phyloP scores from a whole-genome alignment of 2,113 vertebrate species.

The Polypterus bichir region DNA sequence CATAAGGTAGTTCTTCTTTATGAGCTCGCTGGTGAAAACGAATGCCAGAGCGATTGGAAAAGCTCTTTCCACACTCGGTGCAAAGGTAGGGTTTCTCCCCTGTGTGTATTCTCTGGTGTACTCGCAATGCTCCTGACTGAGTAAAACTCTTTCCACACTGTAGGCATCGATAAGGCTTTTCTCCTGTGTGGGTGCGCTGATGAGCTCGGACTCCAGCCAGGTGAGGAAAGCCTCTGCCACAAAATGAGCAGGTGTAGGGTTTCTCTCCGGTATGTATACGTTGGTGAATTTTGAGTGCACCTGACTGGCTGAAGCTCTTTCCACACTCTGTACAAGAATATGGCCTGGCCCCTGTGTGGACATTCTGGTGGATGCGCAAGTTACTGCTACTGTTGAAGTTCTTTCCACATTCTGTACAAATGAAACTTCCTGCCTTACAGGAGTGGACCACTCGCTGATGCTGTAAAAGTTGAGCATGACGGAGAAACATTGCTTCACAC shows the following conservation, averaged over 20 bases:
- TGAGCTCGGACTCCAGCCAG: slow-evolving; percentile 54
- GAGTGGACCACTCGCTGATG: slow-evolving; percentile 51
- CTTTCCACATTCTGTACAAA: slow-evolving; percentile 55
- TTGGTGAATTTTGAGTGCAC: slow-evolving; percentile 58
- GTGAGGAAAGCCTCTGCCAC: slow-evolving; percentile 51
- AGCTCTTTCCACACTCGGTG: slow-evolving; percentile 51
- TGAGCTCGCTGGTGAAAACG: slow-evolving; percentile 50
- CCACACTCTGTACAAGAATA: slow-evolving; percentile 61
- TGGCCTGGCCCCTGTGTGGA: slow-evolving; percentile 56
- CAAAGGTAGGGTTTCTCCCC: slow-evolving; percentile 55
- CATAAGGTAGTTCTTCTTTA: slow-evolving; percentile 46
- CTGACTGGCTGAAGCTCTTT: slow-evolving; percentile 61
- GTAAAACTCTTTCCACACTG: slow-evolving; percentile 69
- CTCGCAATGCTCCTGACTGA: slow-evolving; percentile 54
- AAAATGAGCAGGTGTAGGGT: slow-evolving; percentile 45
- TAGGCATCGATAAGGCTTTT: slow-evolving; percentile 58
- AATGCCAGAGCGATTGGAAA: slow-evolving; percentile 55
- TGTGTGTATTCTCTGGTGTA: slow-evolving; percentile 51
- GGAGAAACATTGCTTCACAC: slow-evolving; percentile 44
- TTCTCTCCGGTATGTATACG: slow-evolving; percentile 51
- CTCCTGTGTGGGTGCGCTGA: slow-evolving; percentile 56
- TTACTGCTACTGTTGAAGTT: slow-evolving; percentile 61
- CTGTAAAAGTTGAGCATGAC: slow-evolving; percentile 54
- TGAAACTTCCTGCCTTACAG: slow-evolving; percentile 41
- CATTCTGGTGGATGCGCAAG: slow-evolving; percentile 60